phyloP scores from a whole-genome alignment of 2,888 invertebrate species.

The Synergus itoensis region DNA sequence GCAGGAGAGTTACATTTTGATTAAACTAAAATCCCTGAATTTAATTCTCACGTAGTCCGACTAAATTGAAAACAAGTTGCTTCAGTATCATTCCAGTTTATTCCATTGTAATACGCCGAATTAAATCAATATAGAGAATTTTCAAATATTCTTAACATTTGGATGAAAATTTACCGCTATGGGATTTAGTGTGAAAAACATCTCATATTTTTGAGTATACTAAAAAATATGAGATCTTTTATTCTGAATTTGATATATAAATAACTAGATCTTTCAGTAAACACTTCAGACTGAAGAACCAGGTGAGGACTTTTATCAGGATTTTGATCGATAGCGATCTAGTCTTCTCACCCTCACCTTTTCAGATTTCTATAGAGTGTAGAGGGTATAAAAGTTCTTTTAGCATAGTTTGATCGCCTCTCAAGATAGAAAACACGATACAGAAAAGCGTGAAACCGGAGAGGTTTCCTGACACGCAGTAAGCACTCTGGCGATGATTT shows the following conservation, averaged over 20 bases:
- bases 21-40: no score
- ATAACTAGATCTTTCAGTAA: not conserved
- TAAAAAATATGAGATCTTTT: not conserved
- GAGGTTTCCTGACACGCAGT: conserved; percentile 8
- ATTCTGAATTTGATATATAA: not conserved
- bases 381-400: not conserved
- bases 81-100: no score
- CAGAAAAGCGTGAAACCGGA: conserved; percentile 40
- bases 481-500: conserved; percentile 35
- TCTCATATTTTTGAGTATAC: no score
- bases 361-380: not conserved
- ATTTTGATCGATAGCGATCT: conserved; percentile 33
- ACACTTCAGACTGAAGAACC: not conserved
- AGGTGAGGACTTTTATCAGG: conserved; percentile 16
- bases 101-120: no score
- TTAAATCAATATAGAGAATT: not conserved
- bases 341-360: conserved; percentile 18
- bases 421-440: conserved; percentile 7
- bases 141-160: no score
- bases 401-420: conserved; percentile 31
- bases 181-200: no score
- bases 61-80: no score
- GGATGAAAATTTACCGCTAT: no score
- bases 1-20: no score
- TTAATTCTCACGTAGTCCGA: no score